These are phyloP conservation scores for Echiichthys vipera DNA, from an alignment of 2,797 vertebrate species.

Conservation along the genomic window DNA sequence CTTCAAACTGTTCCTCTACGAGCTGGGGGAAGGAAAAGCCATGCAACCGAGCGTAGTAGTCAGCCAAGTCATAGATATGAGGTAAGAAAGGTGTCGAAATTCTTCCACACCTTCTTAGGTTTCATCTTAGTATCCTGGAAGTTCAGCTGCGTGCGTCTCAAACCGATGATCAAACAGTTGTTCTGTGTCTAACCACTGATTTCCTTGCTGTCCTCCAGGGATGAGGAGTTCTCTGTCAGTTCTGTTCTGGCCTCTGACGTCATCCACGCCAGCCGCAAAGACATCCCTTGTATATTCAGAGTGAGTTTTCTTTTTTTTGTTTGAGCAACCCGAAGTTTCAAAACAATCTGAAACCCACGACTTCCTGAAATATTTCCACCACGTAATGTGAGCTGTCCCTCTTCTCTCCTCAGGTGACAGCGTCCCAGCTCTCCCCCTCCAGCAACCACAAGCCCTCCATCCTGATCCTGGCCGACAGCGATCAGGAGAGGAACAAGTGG, in stretches of 20 bases:
- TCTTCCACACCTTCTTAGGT: background rate
- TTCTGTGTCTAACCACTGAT: background rate
- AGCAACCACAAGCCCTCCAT: conserved; percentile 93
- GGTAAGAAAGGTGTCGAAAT: conserved; percentile 78
- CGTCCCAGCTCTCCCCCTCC: conserved; percentile 93
- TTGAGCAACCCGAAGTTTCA: background rate
- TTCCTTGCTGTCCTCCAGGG: conserved; percentile 80
- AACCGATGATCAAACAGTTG: no score
- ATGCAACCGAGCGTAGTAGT: conserved; percentile 92
- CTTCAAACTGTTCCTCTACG: conserved; percentile 98
- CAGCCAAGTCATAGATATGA: conserved; percentile 99
- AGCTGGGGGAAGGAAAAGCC: conserved; percentile 94
- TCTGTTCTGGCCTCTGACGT: conserved; percentile 97
- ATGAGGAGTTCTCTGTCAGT: conserved; percentile 98
- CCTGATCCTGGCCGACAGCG: conserved; percentile 94
- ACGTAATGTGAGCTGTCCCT: background rate
- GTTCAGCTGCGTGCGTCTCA: no score
- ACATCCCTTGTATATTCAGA: conserved; percentile 98
- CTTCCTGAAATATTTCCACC: background rate
- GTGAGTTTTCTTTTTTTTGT: conserved; percentile 81
- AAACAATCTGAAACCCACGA: background rate
- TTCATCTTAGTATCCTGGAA: background rate
- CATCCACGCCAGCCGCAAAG: conserved; percentile 97
- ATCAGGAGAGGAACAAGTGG: conserved; percentile 97
- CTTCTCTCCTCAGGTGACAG: conserved; percentile 89